Evolutionary conservation across 2,888 invertebrate genomes (phyloP).

Genomic region (Lithophane socia): DNA sequence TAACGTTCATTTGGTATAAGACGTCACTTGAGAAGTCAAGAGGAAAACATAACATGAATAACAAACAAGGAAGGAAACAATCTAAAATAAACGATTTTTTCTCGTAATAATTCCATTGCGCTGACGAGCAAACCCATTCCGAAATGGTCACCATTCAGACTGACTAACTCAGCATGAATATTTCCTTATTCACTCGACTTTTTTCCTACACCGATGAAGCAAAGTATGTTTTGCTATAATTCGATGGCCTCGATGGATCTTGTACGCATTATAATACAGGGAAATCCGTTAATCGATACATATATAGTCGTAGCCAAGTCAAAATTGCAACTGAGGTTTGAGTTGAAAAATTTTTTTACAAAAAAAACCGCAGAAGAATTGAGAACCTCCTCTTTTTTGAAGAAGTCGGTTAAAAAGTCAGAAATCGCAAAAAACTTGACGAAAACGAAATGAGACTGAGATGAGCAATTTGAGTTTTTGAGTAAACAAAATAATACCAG

Average conservation of each 20-base stretch:
- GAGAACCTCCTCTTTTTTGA: no score
- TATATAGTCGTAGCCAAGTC: no score
- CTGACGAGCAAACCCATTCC: neutral
- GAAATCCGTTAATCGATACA: neutral
- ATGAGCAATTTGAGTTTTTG: no score
- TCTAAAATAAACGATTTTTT: neutral
- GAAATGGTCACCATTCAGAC: neutral
- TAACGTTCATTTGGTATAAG: neutral
- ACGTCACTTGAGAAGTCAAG: neutral
- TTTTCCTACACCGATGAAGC: neutral
- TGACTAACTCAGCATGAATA: neutral
- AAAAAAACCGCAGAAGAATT: no score
- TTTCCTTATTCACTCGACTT: neutral
- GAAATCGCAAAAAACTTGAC: no score
- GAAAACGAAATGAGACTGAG: no score
- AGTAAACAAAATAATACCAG: no score
- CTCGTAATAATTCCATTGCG: neutral
- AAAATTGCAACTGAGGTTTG: no score
- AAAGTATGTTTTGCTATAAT: neutral
- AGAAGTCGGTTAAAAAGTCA: no score
- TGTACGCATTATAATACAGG: slow-evolving; percentile 9
- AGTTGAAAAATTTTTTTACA: no score
- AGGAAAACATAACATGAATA: slow-evolving; percentile 15
- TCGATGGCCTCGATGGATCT: neutral
- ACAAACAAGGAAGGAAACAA: neutral